A percentile compares a stretch with the other conserved stretches of the same genome.
Evolutionary conservation across 2,888 invertebrate species (phyloP).

Genomic region (Polymixis flavicincta): DNA sequence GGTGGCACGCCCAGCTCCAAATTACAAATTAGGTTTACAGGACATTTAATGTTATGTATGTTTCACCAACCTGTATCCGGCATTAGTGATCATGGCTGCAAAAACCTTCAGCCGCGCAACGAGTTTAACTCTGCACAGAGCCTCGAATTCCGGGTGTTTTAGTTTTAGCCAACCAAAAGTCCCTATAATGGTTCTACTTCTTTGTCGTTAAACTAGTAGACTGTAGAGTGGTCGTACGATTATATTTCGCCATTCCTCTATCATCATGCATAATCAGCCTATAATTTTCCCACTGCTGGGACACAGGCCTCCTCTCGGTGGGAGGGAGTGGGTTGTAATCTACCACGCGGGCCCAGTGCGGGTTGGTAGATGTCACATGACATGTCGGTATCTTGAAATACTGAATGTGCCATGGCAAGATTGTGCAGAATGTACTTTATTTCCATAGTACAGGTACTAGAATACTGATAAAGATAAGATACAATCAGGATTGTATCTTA

Average conservation of each 20-base stretch:
- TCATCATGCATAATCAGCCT: not conserved
- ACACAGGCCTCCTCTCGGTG: too few species aligned
- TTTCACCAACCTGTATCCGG: not conserved
- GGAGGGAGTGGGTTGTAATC: too few species aligned
- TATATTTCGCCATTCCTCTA: not conserved
- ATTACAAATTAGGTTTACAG: too few species aligned
- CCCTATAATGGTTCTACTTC: not conserved
- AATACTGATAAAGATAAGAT: too few species aligned
- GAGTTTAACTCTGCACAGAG: not conserved
- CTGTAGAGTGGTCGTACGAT: not conserved
- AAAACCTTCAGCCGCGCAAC: not conserved
- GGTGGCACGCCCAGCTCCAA: not conserved
- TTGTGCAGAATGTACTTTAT: not conserved
- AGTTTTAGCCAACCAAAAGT: not conserved
- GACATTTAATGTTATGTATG: not conserved
- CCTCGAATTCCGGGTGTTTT: not conserved
- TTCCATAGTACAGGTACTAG: slow-evolving; percentile 3
- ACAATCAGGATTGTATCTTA: slow-evolving; percentile 47
- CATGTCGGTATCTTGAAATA: too few species aligned
- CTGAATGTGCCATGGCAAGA: not conserved
- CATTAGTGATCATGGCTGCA: not conserved
- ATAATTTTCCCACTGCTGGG: too few species aligned
- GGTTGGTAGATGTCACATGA: too few species aligned
- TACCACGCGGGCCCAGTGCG: too few species aligned
- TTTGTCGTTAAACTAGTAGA: not conserved